These are phyloP conservation scores for Aphidoletes aphidimyza DNA, from an alignment of 2,888 invertebrate species.

Conservation along the genomic window DNA sequence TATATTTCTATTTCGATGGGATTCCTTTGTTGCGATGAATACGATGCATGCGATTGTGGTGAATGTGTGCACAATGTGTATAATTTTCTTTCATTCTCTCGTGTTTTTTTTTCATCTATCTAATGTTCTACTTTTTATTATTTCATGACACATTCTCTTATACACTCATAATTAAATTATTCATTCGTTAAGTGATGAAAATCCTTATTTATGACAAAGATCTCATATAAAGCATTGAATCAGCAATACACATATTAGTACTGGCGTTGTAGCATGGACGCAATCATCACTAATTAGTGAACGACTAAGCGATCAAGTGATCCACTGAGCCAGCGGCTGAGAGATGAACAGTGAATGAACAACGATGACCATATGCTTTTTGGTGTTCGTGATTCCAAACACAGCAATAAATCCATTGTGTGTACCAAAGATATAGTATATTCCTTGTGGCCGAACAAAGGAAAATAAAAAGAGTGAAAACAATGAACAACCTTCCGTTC, in stretches of 20 bases:
- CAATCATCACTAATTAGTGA: constrained; percentile 23
- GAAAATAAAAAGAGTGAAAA: too few relatives aligned
- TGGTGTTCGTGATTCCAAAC: neutral
- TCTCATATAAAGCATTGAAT: neutral
- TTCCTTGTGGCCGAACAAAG: too few relatives aligned
- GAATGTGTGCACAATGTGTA: neutral
- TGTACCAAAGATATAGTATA: too few relatives aligned
- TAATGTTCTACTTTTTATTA: constrained; percentile 15
- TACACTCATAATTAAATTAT: constrained; percentile 22
- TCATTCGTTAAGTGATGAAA: constrained; percentile 9
- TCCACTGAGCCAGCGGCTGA: neutral
- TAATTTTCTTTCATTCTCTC: neutral
- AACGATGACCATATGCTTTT: constrained; percentile 26
- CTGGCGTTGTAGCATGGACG: neutral
- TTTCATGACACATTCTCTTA: neutral
- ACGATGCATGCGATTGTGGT: too few relatives aligned
- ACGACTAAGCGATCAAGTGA: neutral
- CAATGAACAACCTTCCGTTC: too few relatives aligned
- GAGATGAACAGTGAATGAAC: neutral
- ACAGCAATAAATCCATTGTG: neutral
- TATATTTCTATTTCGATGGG: neutral
- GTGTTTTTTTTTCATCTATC: neutral
- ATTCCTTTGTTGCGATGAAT: neutral
- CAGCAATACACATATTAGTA: neutral
- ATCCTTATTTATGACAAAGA: neutral